Evolutionary conservation across 2,113 vertebrate genomes (phyloP), one percentile per base, ranked within the genome.

Genomic region (Rousettus leschenaultii): DNA sequence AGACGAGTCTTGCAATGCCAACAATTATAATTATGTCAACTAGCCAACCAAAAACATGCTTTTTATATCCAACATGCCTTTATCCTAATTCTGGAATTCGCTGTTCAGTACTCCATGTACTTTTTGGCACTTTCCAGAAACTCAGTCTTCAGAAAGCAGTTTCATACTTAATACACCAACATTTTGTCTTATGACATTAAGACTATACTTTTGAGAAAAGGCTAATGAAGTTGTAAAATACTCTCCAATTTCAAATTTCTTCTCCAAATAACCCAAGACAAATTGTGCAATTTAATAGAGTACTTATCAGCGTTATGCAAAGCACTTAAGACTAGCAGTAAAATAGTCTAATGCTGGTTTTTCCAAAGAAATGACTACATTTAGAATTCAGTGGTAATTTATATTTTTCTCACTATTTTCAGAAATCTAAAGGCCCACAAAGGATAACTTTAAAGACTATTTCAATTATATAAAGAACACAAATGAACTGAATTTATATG

Each of bases 101-200:
- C 74, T 98, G 96, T 97, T 98, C 96, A 96, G 97, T 97, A 98
- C 97, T 97, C 98, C 95, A 83, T 97, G 97, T 98, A 97, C 97
- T 82, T 92, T 6, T 53, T 11, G 4, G 80, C 43, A 97, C 97
- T 97, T 98, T 98, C 96, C 97, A 98, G 97, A 97, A 98, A 97
- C 65, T 70, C 92, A 0, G 89, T 79, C 45, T 95, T 98, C 92
- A 97, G 22, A 92, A 70, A 97, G 97, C 70, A 14, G 93, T 93
- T 94, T 94, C 85, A 86, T 91, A 80, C 94, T 96, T 97, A 96
- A 98, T 91, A 98, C 89, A 97, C 40, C 77, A 92, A 35, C 43
- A 73, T 93, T 98, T 97, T 96, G 97, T 94, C 96, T 97, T 73
- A 94, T 93, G 96, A 97, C 82, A 93, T 79, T 82, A 86, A 95